These are phyloP conservation scores for Caenorhabditis afra DNA, from an alignment of 2,888 invertebrate species.

Conservation along the genomic window DNA sequence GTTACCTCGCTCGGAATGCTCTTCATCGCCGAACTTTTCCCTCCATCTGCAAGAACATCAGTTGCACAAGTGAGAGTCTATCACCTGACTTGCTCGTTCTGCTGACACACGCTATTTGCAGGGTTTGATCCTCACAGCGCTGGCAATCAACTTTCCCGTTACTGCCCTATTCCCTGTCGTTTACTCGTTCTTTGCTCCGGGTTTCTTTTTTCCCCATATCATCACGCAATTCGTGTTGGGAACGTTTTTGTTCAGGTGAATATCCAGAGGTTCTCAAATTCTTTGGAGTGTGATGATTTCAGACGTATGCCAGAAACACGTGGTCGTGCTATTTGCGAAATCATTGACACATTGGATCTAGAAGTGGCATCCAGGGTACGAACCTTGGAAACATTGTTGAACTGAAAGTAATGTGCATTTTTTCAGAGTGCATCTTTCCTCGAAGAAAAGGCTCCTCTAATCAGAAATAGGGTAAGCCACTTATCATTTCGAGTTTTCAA, in stretches of 20 bases:
- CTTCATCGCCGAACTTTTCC: slow-evolving; percentile 60
- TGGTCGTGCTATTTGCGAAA: slow-evolving; percentile 59
- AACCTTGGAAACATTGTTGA: neutral
- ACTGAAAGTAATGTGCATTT: too few species aligned
- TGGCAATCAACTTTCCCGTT: slow-evolving; percentile 43
- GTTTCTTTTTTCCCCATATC: slow-evolving; percentile 46
- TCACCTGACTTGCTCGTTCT: neutral
- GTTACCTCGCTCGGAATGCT: slow-evolving; percentile 38
- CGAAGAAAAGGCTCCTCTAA: slow-evolving; percentile 26
- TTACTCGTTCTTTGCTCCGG: slow-evolving; percentile 56
- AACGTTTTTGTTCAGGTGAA: slow-evolving; percentile 34
- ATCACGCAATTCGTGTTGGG: slow-evolving; percentile 43
- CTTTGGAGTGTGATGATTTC: neutral
- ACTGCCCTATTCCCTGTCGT: slow-evolving; percentile 52
- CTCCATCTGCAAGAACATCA: slow-evolving; percentile 61
- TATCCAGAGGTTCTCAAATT: neutral
- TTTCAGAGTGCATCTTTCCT: slow-evolving; percentile 36
- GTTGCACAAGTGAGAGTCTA: slow-evolving; percentile 57
- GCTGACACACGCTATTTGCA: slow-evolving; percentile 26
- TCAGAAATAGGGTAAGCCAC: slow-evolving; percentile 31
- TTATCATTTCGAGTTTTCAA: neutral
- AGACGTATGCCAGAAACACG: slow-evolving; percentile 65
- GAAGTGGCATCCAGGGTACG: slow-evolving; percentile 62
- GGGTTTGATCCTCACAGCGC: slow-evolving; percentile 32
- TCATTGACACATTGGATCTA: slow-evolving; percentile 60